These are phyloP conservation scores for Excalfactoria chinensis DNA, from an alignment of 2,113 vertebrate species.

Conservation along the genomic window DNA sequence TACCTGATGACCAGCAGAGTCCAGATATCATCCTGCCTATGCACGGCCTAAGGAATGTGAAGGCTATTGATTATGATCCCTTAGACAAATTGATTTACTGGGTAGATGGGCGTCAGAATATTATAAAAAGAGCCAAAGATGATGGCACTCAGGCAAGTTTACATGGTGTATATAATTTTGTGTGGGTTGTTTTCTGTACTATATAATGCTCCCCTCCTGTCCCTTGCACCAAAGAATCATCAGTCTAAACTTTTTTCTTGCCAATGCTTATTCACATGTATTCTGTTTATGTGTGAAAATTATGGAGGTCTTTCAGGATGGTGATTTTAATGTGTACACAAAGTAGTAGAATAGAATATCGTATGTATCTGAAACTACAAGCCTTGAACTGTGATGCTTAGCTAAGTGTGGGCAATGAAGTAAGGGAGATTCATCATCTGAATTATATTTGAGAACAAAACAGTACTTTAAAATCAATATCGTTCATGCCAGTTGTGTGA, in stretches of 20 bases:
- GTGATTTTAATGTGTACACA: neutral
- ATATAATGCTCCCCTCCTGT: neutral
- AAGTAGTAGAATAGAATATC: neutral
- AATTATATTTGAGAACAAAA: neutral
- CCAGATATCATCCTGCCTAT: slow-evolving; percentile 94
- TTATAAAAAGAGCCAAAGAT: slow-evolving; percentile 88
- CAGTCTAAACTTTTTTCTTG: neutral
- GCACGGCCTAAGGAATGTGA: slow-evolving; percentile 88
- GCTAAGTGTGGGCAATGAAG: neutral
- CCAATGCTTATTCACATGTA: neutral
- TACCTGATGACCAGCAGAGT: slow-evolving; percentile 90
- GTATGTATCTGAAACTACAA: neutral
- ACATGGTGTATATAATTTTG: neutral
- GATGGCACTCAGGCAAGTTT: slow-evolving; percentile 89
- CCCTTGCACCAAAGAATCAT: neutral
- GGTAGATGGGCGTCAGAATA: slow-evolving; percentile 93
- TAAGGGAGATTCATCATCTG: neutral
- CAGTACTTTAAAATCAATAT: neutral
- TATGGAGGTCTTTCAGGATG: neutral
- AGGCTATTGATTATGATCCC: slow-evolving; percentile 90
- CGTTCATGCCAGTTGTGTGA: neutral
- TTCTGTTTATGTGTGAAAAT: neutral
- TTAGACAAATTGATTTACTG: slow-evolving; percentile 91
- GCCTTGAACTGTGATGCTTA: neutral
- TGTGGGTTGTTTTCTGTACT: neutral